Evolutionary conservation across 2,888 invertebrate genomes (phyloP), one percentile per base, ranked within the genome.

Genomic region (Callosobruchus maculatus): DNA sequence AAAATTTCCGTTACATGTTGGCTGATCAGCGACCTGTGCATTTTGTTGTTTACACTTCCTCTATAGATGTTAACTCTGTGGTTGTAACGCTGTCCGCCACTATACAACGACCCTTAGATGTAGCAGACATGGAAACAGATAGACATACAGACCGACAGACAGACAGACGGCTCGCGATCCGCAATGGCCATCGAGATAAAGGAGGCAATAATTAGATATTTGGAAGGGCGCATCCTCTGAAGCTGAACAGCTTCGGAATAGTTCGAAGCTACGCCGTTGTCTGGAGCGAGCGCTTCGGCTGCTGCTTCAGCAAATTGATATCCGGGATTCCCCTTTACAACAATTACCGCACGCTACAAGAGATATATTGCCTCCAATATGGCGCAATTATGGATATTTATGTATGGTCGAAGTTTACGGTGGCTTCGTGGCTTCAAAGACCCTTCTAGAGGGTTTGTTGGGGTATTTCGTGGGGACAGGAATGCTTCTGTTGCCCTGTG

Each of bases 341-440:
- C 77, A 74, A 76, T 76, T 49, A 80, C 81, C 81, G 80, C 81
- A 78, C 78, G 78, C 79, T 75, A 76, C 72, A 73, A 71, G 77
- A 81, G 80, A 81, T 80, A 81, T 81, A 82, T 82, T 73, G 77
- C 80, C 79, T 49, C 74, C 80, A 81, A 82, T 82, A 81, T 81
- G 77, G 79, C 73, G 78, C 80, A 81, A 83, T 81, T 79, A 82
- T 82, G 80, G 81, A 80, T 83, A 82, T 82, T 81, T 81, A 82
- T 82, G 81, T 82, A 78, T 78, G 78, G 75, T 74, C 49, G 49
- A 49, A 49, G 13, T 49, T 49, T 49, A 49, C 49, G 49, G 49
- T 49, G 49, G 49, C 13, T 49, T 49, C 3, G 13, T 18, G 49
- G 49, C 49, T 49, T 49, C 13, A 49, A 49, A 49, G 49, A 49